Conservation (phyloP, 2,113 vertebrate species). For the Scomber colias region DNA sequence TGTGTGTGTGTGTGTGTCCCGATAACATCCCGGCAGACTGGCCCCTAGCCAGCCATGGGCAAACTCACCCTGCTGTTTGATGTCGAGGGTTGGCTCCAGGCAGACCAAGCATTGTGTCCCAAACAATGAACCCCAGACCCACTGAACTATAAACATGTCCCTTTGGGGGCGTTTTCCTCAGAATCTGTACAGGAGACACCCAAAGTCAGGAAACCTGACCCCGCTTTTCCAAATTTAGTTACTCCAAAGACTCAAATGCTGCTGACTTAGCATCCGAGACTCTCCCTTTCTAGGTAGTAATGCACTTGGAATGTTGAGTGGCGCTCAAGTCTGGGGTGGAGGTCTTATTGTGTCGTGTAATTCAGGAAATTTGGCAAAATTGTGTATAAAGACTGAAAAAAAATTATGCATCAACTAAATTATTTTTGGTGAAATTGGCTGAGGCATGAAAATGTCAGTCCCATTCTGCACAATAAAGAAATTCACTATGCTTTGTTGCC, state of each 20-base stretch:
- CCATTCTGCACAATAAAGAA: background rate
- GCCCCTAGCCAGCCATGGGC: conserved; percentile 80
- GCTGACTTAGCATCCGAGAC: conserved; percentile 77
- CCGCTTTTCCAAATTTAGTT: conserved; percentile 81
- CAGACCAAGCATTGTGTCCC: conserved; percentile 88
- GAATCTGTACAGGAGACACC: conserved; percentile 84
- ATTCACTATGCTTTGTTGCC: background rate
- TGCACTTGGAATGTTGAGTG: conserved; percentile 48
- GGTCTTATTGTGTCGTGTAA: conserved; percentile 6
- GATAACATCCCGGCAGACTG: conserved; percentile 79
- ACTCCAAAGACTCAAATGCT: conserved; percentile 65
- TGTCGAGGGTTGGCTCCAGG: conserved; percentile 85
- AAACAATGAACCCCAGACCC: conserved; percentile 88
- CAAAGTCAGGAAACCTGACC: conserved; percentile 85
- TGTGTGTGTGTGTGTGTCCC: conserved; percentile 62
- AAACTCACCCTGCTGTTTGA: conserved; percentile 83
- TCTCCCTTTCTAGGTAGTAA: conserved; percentile 50
- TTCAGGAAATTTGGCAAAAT: conserved; percentile 34
- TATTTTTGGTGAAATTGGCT: background rate
- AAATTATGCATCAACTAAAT: background rate
- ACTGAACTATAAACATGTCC: conserved; percentile 86
- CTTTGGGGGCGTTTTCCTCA: conserved; percentile 84
- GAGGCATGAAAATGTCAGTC: background rate
- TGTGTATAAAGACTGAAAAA: background rate
- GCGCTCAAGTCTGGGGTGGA: conserved; percentile 25